Evolutionary conservation across 2,797 vertebrate species (phyloP), one percentile per base, ranked within the genome.

Genomic region (Buphagus erythrorhynchus): DNA sequence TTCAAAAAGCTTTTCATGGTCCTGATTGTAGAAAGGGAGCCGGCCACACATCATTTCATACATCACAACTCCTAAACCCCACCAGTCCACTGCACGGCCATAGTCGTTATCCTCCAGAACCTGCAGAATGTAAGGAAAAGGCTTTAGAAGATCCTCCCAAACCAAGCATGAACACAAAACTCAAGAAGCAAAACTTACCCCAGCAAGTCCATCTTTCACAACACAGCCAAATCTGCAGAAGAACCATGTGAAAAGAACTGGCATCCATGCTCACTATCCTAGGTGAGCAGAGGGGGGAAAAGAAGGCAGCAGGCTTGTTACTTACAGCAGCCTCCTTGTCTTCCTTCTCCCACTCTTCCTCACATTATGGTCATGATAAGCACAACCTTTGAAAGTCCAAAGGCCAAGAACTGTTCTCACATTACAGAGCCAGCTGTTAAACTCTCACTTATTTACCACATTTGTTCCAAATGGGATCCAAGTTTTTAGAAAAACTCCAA

Each of bases 21-120:
- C 99, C 97, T 99, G 99, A 97, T 99, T 99, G 98, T 99, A 99
- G 98, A 99, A 99, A 65, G 99, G 99, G 92, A 99, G 99, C 19
- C 99, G 98, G 73, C 99, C 99, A 14, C 99, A 99, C 99, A 99
- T 98, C 99, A 99, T 99, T 98, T 99, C 99, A 16, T 99, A 99
- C 99, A 99, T 99, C 93, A 99, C 99, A 86, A 99, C 99, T 36
- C 99, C 99, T 79, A 99, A 98, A 71, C 99, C 99, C 99, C 99
- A 99, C 99, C 99, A 99, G 98, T 99, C 99, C 96, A 99, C 99
- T 2, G 99, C 99, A 24, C 99, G 99, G 79, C 99, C 99, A 0
- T 99, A 99, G 97, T 99, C 99, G 1, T 99, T 99, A 97, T 99
- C 99, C 97, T 99, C 99, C 93, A 99, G 98, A 95, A 99, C 99